Base-by-base conservation (phyloP, 2,888 invertebrate genomes). In the Heliconius ethilla region DNA sequence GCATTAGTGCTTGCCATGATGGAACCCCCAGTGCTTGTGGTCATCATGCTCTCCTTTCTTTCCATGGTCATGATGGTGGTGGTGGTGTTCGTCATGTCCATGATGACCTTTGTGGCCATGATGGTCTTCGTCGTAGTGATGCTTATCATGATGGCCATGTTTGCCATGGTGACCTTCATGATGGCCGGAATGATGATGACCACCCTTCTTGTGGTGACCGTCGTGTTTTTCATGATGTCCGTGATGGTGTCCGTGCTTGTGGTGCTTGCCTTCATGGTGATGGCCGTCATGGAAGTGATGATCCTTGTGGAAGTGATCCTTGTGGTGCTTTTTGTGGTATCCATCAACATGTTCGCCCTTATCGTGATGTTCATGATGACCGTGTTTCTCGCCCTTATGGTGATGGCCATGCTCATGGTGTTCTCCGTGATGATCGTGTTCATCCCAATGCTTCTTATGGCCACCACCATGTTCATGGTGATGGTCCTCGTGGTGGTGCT, bases 241-340 rank as follows among this genome's bases (percentile, higher is more conserved):
- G 88, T 97, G 96, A 87, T 96, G 96, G 85, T 97, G 96, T 11
- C 96, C 97, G 85, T 97, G 96, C 87, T 97, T 98, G 89, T 96
- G 96, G 89, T 97, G 97, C 86, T 97, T 96, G 79, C 97, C 97
- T 69, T 97, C 97, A 86, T 97, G 96, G 89, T 98, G 97, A 87
- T 96, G 96, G 85, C 97, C 97, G 87, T 98, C 97, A 88, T 98
- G 98, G 95, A 97, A 98, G 94, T 97, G 97, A 88, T 97, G 97
- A 86, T 97, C 97, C 93, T 98, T 97, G 89, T 97, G 96, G 92
- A 96, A 97, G 90, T 98, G 98, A 85, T 98, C 97, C 90, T 98
- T 98, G 92, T 97, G 97, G 85, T 97, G 95, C 85, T 97, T 97
- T 92, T 97, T 97, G 89, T 98, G 97, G 91, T 96, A 97, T 11